Percentiles rank a stretch among this genome's conserved stretches.
Evolutionary conservation across 2,888 invertebrate genomes (phyloP).

Genomic region (Pyrgus malvae): DNA sequence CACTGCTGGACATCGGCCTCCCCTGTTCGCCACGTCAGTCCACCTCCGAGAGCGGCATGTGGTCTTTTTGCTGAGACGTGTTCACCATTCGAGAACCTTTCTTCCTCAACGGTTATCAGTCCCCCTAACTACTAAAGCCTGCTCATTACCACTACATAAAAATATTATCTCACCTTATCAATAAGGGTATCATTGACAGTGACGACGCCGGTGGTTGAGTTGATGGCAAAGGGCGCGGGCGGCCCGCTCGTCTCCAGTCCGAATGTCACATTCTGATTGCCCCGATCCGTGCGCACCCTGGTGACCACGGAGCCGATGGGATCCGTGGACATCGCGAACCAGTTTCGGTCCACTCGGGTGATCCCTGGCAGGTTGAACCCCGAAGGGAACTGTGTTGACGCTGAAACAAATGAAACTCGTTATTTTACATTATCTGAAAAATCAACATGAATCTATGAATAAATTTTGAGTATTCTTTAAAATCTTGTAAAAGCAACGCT

Average conservation of each 20-base stretch:
- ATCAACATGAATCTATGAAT: neutral
- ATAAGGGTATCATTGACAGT: constrained; percentile 89
- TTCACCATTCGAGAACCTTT: too few relatives aligned
- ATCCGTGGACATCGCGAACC: constrained; percentile 88
- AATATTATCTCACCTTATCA: constrained; percentile 83
- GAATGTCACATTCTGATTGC: constrained; percentile 84
- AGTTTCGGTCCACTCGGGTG: constrained; percentile 86
- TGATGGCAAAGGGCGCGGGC: constrained; percentile 88
- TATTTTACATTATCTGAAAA: constrained; percentile 7
- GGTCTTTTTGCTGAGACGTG: too few relatives aligned
- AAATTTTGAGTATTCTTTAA: neutral
- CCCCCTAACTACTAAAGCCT: too few relatives aligned
- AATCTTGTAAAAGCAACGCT: too few relatives aligned
- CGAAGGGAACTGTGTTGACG: constrained; percentile 68
- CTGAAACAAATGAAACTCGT: constrained; percentile 53
- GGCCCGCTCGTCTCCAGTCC: constrained; percentile 84
- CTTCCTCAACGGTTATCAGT: too few relatives aligned
- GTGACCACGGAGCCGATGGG: constrained; percentile 87
- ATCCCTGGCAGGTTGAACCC: constrained; percentile 85
- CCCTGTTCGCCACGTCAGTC: too few relatives aligned
- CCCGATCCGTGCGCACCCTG: constrained; percentile 84
- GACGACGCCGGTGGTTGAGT: constrained; percentile 88
- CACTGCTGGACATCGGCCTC: too few relatives aligned
- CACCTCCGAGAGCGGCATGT: too few relatives aligned
- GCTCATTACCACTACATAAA: too few relatives aligned